Evolutionary conservation across 2,113 vertebrate species (phyloP), one percentile per base, ranked within the genome.

Genomic region (Mesitornis unicolor): DNA sequence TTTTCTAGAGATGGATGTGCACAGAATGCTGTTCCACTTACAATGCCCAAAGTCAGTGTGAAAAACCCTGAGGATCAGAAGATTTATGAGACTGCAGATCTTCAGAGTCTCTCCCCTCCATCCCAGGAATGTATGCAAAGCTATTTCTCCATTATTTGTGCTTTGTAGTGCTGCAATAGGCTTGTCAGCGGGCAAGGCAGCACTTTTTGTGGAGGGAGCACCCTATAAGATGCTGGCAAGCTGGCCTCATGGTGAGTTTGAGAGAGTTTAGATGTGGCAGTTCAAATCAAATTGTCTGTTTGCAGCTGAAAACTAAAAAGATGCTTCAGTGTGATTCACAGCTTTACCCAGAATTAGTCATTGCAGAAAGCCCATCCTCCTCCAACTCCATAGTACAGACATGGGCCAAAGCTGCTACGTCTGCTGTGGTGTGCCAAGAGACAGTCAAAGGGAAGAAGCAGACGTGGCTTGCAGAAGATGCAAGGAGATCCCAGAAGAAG

Each of bases 51-150:
- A 65, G 20, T 33, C 67, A 75, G 28, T 12, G 31, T 36, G 20
- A 54, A 92, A 60, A 69, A 50, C 1, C 2, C 17, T 9, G n/a
- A 73, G 13, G 16, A 74, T 21, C 5, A 36, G 48, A 64, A 40
- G 28, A 36, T 51, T 74, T 64, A 15, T 16, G 14, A 38, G 28
- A 25, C 59, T 74, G 4, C 21, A 43, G 33, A 25, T 22, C 24
- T 35, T 60, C n/a, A 47, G 20, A 68, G 14, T 16, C 31, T 91
- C 7, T 82, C 3, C 11, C 3, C 15, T 76, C 7, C 3, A 2
- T 31, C 22, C 20, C 0, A 0, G 13, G 4, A 36, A 80, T 82
- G 19, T 10, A 42, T 9, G 16, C 6, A 68, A 50, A 61, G 7
- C 12, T 69, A 5, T 2, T 10, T 74, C 83, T 81, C 51, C 29